phyloP scores from a whole-genome alignment of 2,113 vertebrate genomes.

The Pseudorectes ferrugineus region DNA sequence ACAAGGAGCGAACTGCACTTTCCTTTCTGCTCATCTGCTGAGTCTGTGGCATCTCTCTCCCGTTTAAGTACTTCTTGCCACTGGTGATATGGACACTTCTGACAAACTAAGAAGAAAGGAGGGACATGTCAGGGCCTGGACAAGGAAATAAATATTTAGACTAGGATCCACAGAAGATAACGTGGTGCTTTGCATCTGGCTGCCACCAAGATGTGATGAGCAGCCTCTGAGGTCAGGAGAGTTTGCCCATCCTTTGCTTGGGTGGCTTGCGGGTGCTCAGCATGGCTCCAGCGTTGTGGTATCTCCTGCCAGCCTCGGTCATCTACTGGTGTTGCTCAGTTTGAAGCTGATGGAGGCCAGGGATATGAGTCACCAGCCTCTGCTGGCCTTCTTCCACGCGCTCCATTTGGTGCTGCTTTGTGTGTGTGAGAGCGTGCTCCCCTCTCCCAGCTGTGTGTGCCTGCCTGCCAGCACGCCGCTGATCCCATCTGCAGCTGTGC shows the following conservation, averaged over 20 bases:
- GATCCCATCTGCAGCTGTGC: slow-evolving; percentile 51
- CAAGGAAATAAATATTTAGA: background rate
- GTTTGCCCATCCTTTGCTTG: background rate
- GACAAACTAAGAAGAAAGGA: background rate
- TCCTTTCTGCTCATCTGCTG: background rate
- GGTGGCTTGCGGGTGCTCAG: background rate
- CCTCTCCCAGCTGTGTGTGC: slow-evolving; percentile 60
- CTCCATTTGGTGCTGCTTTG: slow-evolving; percentile 55
- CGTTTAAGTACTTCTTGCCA: background rate
- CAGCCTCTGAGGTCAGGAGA: background rate
- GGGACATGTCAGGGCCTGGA: background rate
- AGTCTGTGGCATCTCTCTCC: background rate
- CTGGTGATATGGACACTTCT: background rate
- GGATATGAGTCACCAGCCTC: background rate
- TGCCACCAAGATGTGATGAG: background rate
- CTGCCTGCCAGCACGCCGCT: slow-evolving; percentile 21
- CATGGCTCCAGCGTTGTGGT: background rate
- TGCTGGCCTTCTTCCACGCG: background rate
- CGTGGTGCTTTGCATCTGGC: background rate
- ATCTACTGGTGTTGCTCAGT: background rate
- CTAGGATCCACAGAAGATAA: background rate
- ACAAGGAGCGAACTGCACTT: background rate
- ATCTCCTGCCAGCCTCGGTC: background rate
- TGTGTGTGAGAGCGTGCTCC: slow-evolving; percentile 35
- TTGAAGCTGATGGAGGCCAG: background rate